phyloP scores from a whole-genome alignment of 2,888 invertebrate species.

The Patella pellucida region DNA sequence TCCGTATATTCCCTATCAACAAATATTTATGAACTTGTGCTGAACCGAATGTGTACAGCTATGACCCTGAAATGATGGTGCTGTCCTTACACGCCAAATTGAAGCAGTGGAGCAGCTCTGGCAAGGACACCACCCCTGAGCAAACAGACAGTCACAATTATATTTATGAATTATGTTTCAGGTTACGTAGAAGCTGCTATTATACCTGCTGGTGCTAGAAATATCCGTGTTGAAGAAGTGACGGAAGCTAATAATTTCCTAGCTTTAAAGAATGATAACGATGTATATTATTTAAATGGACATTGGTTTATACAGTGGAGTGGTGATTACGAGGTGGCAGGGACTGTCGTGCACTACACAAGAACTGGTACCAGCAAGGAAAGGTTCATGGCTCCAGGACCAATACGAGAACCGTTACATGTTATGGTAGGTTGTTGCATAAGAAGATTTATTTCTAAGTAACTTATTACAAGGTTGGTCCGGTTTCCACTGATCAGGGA shows the following conservation, averaged over 20 bases:
- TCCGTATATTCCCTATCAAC: too few species aligned
- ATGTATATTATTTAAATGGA: slow-evolving; percentile 84
- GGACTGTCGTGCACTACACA: slow-evolving; percentile 84
- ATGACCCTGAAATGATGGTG: too few species aligned
- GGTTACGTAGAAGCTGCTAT: slow-evolving; percentile 78
- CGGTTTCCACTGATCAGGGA: too few species aligned
- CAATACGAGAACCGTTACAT: slow-evolving; percentile 84
- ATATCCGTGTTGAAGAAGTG: slow-evolving; percentile 83
- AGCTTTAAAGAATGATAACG: slow-evolving; percentile 81
- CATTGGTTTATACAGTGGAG: slow-evolving; percentile 79
- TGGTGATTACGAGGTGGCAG: slow-evolving; percentile 86
- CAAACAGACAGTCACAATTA: too few species aligned
- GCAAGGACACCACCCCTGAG: too few species aligned
- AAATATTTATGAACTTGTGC: too few species aligned
- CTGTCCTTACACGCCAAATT: too few species aligned
- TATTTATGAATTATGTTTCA: slow-evolving; percentile 53
- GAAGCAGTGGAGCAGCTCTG: too few species aligned
- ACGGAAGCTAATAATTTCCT: slow-evolving; percentile 84
- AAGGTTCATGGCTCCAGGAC: slow-evolving; percentile 85
- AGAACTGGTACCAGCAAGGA: slow-evolving; percentile 80
- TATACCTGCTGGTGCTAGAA: slow-evolving; percentile 85
- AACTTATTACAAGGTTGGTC: too few species aligned
- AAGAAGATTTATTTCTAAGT: background rate
- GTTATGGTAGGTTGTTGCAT: slow-evolving; percentile 79
- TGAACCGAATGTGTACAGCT: too few species aligned